Evolutionary conservation across 1,140 invertebrate genomes (phyloP).

Genomic region (Euwallacea fornicatus): DNA sequence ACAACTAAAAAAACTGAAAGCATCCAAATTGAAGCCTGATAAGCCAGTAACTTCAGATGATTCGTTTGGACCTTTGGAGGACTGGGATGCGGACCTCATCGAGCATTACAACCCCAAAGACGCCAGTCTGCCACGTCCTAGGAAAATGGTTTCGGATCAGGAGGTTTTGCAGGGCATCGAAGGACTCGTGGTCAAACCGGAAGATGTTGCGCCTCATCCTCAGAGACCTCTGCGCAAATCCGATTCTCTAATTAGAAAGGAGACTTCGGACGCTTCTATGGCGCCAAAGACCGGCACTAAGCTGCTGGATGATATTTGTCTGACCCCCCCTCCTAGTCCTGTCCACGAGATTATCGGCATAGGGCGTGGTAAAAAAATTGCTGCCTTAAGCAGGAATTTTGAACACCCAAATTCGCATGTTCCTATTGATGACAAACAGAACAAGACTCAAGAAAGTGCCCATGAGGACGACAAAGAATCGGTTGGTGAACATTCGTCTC

Average conservation of each 20-base stretch:
- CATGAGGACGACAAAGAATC: conserved; percentile 3
- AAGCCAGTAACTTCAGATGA: conserved; percentile 54
- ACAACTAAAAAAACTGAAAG: conserved; percentile 50
- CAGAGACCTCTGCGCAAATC: conserved; percentile 44
- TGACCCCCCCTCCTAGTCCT: conserved; percentile 47
- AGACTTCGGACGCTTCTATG: conserved; percentile 42
- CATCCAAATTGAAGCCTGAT: conserved; percentile 44
- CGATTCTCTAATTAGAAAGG: conserved; percentile 49
- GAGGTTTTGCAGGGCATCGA: conserved; percentile 48
- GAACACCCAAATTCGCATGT: not conserved
- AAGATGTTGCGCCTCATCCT: conserved; percentile 39
- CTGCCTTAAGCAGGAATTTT: conserved; percentile 5
- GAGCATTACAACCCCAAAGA: conserved; percentile 54
- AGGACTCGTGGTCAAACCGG: conserved; percentile 45
- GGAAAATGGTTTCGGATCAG: conserved; percentile 37
- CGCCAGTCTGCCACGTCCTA: conserved; percentile 49
- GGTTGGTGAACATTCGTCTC: conserved; percentile 44
- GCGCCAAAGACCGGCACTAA: not conserved
- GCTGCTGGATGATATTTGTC: conserved; percentile 35
- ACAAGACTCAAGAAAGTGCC: conserved; percentile 5
- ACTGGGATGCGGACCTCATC: conserved; percentile 54
- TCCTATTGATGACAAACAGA: not conserved
- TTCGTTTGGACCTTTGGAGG: conserved; percentile 53
- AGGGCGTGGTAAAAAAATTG: conserved; percentile 1
- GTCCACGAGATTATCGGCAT: conserved; percentile 15